phyloP scores from a whole-genome alignment of 2,888 invertebrate species.

The Ochropleura leucogaster region DNA sequence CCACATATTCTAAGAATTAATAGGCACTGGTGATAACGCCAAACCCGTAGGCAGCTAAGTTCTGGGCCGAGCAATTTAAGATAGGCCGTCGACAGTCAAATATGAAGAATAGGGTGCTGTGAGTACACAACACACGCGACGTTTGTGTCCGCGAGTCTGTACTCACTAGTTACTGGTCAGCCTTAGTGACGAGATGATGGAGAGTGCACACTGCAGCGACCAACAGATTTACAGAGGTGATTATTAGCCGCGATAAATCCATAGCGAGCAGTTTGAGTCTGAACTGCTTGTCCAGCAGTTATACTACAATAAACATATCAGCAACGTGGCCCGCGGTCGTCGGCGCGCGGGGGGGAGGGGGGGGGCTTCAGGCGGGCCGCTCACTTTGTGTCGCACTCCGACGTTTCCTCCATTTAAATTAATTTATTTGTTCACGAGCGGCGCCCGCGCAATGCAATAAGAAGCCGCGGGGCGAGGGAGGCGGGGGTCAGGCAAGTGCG shows the following conservation, averaged over 20 bases:
- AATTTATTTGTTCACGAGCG: conserved; percentile 77
- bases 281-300: conserved; percentile 64
- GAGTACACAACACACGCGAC: neutral
- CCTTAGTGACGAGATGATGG: conserved; percentile 13
- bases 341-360: neutral
- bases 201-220: conserved; percentile 6
- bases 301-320: conserved; percentile 67
- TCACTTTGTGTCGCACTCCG: conserved; percentile 67
- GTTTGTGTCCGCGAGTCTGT: conserved; percentile 3
- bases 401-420: conserved; percentile 80
- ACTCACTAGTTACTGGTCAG: neutral
- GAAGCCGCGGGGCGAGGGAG: conserved; percentile 54
- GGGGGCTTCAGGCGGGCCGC: conserved; percentile 28
- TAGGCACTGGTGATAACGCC: neutral
- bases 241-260: conserved; percentile 67
- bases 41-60: neutral
- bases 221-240: conserved; percentile 56
- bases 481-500: conserved; percentile 24
- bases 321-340: conserved; percentile 13
- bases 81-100: neutral
- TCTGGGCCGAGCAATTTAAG: neutral
- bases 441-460: conserved; percentile 76
- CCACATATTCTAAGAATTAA: neutral
- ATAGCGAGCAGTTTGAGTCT: conserved; percentile 59
- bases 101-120: neutral